Evolutionary conservation across 1,140 invertebrate genomes (phyloP), one percentile per base, ranked within the genome.

Genomic region (Drosophila melanica): DNA sequence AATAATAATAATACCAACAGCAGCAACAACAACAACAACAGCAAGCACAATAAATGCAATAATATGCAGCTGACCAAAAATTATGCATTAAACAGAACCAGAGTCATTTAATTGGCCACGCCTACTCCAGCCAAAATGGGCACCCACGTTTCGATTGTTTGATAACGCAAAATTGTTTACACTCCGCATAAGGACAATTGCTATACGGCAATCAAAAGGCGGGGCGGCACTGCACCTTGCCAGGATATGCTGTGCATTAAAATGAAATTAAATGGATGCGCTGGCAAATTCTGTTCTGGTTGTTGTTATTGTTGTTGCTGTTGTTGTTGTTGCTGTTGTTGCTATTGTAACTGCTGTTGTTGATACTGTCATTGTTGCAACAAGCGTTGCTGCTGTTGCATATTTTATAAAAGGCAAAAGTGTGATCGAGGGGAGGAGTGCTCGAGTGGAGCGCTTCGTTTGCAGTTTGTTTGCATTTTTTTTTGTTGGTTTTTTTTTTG

Each of bases 201-300:
- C 47, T 44, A 37, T 35, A 16, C 16, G 50, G 45, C 50, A 42
- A 41, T 27, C 47, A 58, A 44, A 12, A 41, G 62, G 16, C 2
- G 57, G 39, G 6, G 14, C 10, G 30, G 9, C 5, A 41, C 30
- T 64, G 65, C 67, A 66, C 68, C 74, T 77, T 68, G 53, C 55
- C 55, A 51, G 55, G 48, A 69, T 73, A 65, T 54, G 62, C 63
- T 66, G 51, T 81, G 78, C 81, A 86, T 86, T 86, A 86, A 86
- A 86, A 86, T 79, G 70, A 86, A 81, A 86, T 86, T 86, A 86
- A 86, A 81, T 86, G 81, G 71, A 81, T 86, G 70, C 75, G 37
- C 51, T 51, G 63, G 66, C 59, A 74, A 63, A 70, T 81, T 59
- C 45, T 58, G 54, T 50, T 41, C 33, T 10, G 27, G 47, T 41